Evolutionary conservation across 2,888 invertebrate genomes (phyloP), one percentile per base, ranked within the genome.

Genomic region (Drosophila dives): DNA sequence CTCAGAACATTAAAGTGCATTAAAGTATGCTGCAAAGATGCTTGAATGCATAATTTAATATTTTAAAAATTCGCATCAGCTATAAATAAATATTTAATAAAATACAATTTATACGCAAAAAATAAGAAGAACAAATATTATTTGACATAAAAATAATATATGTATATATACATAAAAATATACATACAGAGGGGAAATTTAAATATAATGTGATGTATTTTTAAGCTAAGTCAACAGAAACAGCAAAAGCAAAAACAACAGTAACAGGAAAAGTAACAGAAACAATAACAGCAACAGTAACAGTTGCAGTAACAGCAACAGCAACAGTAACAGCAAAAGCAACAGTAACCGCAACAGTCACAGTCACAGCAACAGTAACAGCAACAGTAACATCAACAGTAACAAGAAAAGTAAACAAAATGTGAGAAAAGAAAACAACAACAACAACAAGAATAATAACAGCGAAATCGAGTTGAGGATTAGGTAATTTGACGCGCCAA

Each of bases 401-500:
- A 45, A 45, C 15, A 51, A 12, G 26, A 42, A 12, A 15, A 20
- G 20, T 23, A 53, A 53, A 34, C 34, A 10, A 36, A 36, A 36
- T 54, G 36, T 17, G 36, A n/a, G 26, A 26, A 4, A 38, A 17
- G 10, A 54, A 11, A 20, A 50, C 15, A 58, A 17, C 29, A 38
- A 11, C 3, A 17, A 29, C 17, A 29, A 42, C 58, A 61, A 55
- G 23, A 51, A 56, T 20, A 63, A 56, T 20, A 48, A 42, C 26
- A 55, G 49, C 58, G 26, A 59, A 55, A 67, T 67, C 64, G 62
- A 65, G 50, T 53, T 72, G 62, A 61, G 65, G 74, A 73, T 73
- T 61, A 55, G 67, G 59, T 72, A 78, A 77, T 72, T 81, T 81
- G 78, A 72, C 73, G 60, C 76, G 50, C 51, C 68, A 60, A 36